Base-by-base conservation (phyloP, 1,140 invertebrate genomes). In the Oryctes rhinoceros region DNA sequence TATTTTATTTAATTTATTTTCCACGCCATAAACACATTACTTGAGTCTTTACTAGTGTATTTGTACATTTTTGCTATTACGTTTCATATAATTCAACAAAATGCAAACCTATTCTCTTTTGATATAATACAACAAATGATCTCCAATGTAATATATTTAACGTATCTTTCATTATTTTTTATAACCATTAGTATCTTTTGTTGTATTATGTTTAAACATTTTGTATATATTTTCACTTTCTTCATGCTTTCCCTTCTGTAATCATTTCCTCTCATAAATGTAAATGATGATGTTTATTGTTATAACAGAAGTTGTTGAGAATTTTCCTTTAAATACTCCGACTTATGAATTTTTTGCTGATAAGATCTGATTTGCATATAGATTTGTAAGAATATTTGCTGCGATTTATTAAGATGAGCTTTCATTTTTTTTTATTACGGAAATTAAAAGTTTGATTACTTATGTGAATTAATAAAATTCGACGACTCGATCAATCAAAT, bases 321-420 rank as follows among this genome's bases (percentile, higher is more conserved):
- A 74, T 39, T 83, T 53, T 53, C 71, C 76, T 74, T 76, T 76
- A 39, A 76, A 79, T 84, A 84, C 83, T 87, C 86, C 86, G 80
- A 85, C 85, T 86, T 48, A 80, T 87, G 85, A 85, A 48, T 4
- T 79, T 80, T 84, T 88, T 83, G 91, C 91, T 91, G 91, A 92
- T 92, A 92, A 92, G 91, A 92, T 91, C 90, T 92, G 91, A 91
- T 80, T 83, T 79, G 39, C 62, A 78, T 44, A 1, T 44, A 53
- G 13, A 53, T 24, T 67, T 67, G 18, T 11, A 67, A 18, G 10
- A 24, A 24, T 20, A 67, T 20, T 67, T 67, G 20, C 13, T 62
- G 53, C 13, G 15, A 18, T 44, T 44, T 44, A 44, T 44, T 44
- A 44, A 44, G 39, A 44, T 39, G 7, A 39, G 39, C 39, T 39